Evolutionary conservation across 2,888 invertebrate genomes (phyloP), one percentile per base, ranked within the genome.

Genomic region (Amorpha juglandis): DNA sequence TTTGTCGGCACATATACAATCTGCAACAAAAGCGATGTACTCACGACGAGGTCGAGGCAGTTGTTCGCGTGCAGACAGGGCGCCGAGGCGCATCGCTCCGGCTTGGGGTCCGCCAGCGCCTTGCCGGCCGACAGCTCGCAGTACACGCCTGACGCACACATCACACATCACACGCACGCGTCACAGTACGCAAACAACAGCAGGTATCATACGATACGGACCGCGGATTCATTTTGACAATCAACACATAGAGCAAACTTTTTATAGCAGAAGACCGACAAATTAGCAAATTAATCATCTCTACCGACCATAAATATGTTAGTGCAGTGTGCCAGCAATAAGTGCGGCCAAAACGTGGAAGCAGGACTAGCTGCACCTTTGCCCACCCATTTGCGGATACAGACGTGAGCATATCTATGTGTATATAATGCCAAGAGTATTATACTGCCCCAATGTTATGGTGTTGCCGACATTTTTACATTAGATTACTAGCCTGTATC

Each of bases 1-100:
- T 42, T 11, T 14, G 48, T 2, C 48, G 48, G 2, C 2, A 27
- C 27, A 1, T 27, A 11, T 33, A n/a, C 14, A n/a, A 33, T 33
- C 8, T 0, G 35, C 55, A 33, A 55, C 38, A 35, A 8, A 35
- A 58, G 38, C 48, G 58, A 33, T 4, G n/a, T 75, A 95, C 95
- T 95, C 88, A 96, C 96, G 79, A 93, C 67, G 67, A 78, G 94
- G 81, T 96, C 95, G 71, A 90, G 91, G 87, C 96, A 96, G 76
- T 89, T 80, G 69, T 87, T 79, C 68, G 95, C 95, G 89, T 95
- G 95, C 73, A 87, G 81, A 79, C 96, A 96, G 66, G 95, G 95
- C 73, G 85, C 83, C 76, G 93, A 87, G 74, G 89, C 87, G 86
- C 95, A 95, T 69, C 90, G 90, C 69, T 88, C 83, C 11, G 38